Percentiles rank a stretch among this genome's conserved stretches.
Evolutionary conservation across 2,888 invertebrate species (phyloP).

Genomic region (Pemphredon lugubris): DNA sequence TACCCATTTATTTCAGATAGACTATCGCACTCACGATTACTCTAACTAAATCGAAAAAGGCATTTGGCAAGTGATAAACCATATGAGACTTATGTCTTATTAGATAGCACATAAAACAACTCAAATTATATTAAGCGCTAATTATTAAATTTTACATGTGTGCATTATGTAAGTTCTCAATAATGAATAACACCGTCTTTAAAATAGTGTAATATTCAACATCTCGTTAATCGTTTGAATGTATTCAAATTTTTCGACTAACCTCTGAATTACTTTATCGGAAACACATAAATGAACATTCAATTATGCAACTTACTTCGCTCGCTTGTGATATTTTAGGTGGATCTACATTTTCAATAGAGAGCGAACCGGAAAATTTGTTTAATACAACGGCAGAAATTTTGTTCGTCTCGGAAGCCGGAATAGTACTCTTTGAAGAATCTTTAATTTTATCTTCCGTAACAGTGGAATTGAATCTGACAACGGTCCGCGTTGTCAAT

Average conservation of each 20-base stretch:
- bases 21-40: background rate
- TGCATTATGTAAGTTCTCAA: too few relatives aligned
- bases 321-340: constrained; percentile 80
- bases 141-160: too few relatives aligned
- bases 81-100: too few relatives aligned
- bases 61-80: too few relatives aligned
- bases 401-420: constrained; percentile 63
- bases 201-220: too few relatives aligned
- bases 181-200: too few relatives aligned
- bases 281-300: background rate
- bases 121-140: too few relatives aligned
- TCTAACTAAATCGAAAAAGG: too few relatives aligned
- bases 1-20: background rate
- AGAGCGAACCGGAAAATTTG: constrained; percentile 82
- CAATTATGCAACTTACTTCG: constrained; percentile 74
- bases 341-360: constrained; percentile 80
- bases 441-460: constrained; percentile 27
- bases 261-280: too few relatives aligned
- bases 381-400: constrained; percentile 82
- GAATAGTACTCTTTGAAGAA: constrained; percentile 31
- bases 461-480: constrained; percentile 30
- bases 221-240: too few relatives aligned
- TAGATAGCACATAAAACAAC: too few relatives aligned
- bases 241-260: too few relatives aligned
- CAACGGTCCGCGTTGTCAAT: constrained; percentile 27